Conservation (phyloP, 2,113 vertebrate genomes). For the Nycticebus coucang region DNA sequence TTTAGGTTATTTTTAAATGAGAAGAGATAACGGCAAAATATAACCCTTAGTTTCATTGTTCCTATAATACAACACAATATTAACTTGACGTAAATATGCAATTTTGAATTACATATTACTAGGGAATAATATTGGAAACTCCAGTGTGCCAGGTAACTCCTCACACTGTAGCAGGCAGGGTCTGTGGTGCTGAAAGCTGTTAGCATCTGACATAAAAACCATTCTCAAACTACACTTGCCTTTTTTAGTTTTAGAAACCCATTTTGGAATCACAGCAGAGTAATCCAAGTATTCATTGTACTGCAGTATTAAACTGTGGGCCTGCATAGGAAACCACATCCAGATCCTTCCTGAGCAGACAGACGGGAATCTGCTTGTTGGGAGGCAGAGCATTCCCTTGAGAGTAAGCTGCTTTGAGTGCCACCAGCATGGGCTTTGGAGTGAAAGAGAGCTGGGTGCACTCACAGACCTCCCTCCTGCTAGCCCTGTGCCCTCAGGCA, state of each 20-base stretch:
- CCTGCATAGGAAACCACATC: not conserved
- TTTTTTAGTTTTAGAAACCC: not conserved
- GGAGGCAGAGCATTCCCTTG: not conserved
- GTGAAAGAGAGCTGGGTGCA: not conserved
- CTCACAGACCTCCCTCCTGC: not conserved
- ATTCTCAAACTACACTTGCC: not conserved
- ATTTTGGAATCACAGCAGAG: not conserved
- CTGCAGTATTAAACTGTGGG: not conserved
- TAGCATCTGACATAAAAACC: rapidly evolving
- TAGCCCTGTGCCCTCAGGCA: not conserved
- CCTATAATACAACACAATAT: not conserved
- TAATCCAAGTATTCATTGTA: too few species aligned
- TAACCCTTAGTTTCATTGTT: not conserved
- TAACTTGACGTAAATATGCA: not conserved
- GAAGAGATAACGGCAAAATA: not conserved
- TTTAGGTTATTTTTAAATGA: slow-evolving; percentile 28
- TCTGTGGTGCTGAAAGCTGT: not conserved
- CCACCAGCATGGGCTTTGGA: not conserved
- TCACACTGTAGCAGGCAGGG: not conserved
- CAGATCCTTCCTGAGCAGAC: not conserved
- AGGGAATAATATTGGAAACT: not conserved
- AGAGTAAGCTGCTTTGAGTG: not conserved
- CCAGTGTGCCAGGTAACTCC: too few species aligned
- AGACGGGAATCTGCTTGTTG: rapidly evolving
- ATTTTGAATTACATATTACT: not conserved